Evolutionary conservation across 2,797 vertebrate species (phyloP).

Genomic region (Kryptopterus vitreolus): DNA sequence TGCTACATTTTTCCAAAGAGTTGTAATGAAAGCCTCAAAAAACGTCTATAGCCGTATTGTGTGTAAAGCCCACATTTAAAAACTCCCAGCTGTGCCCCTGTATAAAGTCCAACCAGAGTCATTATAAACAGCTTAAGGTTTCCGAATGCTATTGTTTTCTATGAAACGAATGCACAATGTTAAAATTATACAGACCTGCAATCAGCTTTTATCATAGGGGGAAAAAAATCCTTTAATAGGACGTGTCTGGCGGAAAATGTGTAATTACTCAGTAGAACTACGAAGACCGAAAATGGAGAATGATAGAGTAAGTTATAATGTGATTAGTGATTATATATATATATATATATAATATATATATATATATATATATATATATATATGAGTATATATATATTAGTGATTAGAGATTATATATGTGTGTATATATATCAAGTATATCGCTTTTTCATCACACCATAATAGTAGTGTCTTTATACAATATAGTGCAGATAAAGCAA

Average conservation of each 20-base stretch:
- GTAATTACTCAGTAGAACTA: conserved; percentile 34
- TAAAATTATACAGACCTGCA: conserved; percentile 63
- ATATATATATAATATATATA: too few relatives aligned
- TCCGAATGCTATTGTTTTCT: conserved; percentile 69
- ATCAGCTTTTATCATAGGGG: conserved; percentile 55
- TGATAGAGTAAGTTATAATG: background rate
- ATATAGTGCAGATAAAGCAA: background rate
- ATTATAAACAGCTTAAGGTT: conserved; percentile 59
- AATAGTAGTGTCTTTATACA: background rate
- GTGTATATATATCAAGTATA: background rate
- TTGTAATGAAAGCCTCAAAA: conserved; percentile 64
- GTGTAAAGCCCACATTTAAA: conserved; percentile 66
- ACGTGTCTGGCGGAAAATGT: conserved; percentile 59
- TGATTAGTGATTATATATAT: too few relatives aligned
- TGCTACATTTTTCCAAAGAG: conserved; percentile 67
- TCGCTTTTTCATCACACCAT: background rate
- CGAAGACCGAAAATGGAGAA: conserved; percentile 53
- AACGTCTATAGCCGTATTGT: conserved; percentile 61
- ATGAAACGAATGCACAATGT: conserved; percentile 66
- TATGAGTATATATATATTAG: too few relatives aligned
- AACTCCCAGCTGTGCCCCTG: conserved; percentile 66
- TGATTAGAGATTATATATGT: too few relatives aligned
- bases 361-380: too few relatives aligned
- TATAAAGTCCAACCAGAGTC: conserved; percentile 61
- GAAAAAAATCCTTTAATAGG: conserved; percentile 53